Evolutionary conservation across 2,113 vertebrate species (phyloP).

Genomic region (Equus quagga): DNA sequence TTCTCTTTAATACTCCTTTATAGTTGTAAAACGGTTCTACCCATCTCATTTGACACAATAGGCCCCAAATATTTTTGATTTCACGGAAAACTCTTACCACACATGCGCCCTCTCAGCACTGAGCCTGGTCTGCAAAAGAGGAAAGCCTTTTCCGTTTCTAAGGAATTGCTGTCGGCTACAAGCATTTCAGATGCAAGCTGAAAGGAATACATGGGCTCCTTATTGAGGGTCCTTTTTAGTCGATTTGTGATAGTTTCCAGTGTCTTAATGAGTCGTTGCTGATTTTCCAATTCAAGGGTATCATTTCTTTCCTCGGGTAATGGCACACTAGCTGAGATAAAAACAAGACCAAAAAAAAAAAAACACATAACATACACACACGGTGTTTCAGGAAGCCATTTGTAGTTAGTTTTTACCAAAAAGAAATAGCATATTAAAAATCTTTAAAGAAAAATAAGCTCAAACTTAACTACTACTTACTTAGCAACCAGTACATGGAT

Average conservation of each 20-base stretch:
- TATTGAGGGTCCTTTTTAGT: constrained; percentile 94
- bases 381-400: neutral
- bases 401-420: neutral
- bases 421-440: constrained; percentile 1
- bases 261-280: constrained; percentile 94
- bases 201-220: constrained; percentile 95
- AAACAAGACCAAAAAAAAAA: constrained; percentile 82
- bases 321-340: constrained; percentile 96
- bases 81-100: constrained; percentile 90
- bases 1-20: neutral
- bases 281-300: constrained; percentile 95
- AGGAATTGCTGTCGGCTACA: constrained; percentile 94
- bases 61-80: neutral
- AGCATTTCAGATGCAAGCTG: constrained; percentile 95
- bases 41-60: neutral
- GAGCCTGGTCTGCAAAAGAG: constrained; percentile 97
- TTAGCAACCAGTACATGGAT: neutral
- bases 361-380: constrained; percentile 11
- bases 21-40: neutral
- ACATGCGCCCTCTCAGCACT: constrained; percentile 96
- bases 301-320: constrained; percentile 96
- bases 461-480: neutral
- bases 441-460: neutral
- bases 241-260: constrained; percentile 95
- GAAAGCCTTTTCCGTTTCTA: constrained; percentile 93